Conservation (phyloP, 1,140 invertebrate genomes). For the Dysdera silvatica region DNA sequence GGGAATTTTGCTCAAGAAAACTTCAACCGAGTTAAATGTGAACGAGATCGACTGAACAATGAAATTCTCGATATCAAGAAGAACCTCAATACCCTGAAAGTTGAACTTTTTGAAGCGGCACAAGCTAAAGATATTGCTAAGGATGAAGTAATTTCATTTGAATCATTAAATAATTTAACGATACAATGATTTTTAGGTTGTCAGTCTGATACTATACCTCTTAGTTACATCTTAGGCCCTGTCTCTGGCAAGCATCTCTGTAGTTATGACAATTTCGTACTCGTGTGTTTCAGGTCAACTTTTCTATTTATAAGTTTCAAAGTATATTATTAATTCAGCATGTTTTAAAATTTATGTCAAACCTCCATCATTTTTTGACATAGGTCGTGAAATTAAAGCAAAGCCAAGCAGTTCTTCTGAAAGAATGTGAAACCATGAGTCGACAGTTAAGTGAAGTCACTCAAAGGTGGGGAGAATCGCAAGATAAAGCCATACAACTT, state of each 20-base stretch:
- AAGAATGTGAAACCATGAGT: background rate
- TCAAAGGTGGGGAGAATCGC: background rate
- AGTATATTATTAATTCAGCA: too few species aligned
- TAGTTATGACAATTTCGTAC: too few species aligned
- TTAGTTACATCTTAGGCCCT: too few species aligned
- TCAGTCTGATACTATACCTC: too few species aligned
- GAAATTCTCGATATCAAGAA: background rate
- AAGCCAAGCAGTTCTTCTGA: background rate
- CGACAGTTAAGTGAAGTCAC: background rate
- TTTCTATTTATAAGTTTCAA: too few species aligned
- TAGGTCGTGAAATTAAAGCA: background rate
- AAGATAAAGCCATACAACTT: background rate
- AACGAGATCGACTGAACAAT: background rate
- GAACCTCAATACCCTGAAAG: background rate
- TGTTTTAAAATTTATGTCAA: too few species aligned
- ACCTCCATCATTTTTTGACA: too few species aligned
- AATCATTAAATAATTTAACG: too few species aligned
- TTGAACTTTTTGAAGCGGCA: background rate
- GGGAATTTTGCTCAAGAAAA: background rate
- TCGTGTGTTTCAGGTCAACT: too few species aligned
- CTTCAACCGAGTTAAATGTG: background rate
- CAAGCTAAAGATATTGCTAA: background rate
- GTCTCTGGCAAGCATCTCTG: too few species aligned
- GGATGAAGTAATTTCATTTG: background rate
- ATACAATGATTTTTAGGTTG: too few species aligned